These are phyloP conservation scores for Drosophila subpulchrella DNA, from an alignment of 1,140 invertebrate genomes.

Conservation along the genomic window DNA sequence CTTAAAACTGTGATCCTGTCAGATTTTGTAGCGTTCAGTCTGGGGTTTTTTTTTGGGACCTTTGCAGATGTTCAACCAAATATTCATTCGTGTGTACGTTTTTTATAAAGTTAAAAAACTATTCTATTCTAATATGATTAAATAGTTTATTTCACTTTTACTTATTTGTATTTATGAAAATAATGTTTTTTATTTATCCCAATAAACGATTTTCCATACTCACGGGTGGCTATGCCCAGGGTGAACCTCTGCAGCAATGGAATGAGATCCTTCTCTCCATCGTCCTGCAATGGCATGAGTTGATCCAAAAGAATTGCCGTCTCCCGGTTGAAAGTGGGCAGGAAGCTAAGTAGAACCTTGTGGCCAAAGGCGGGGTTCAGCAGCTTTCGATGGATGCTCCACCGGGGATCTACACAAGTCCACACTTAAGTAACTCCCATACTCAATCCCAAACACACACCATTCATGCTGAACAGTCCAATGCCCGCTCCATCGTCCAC, in stretches of 20 bases:
- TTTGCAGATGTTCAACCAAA: too few relatives aligned
- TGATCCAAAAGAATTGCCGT: constrained; percentile 41
- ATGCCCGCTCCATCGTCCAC: constrained; percentile 69
- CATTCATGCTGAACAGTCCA: constrained; percentile 67
- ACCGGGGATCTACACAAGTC: constrained; percentile 59
- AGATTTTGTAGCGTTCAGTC: too few relatives aligned
- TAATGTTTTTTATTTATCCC: neutral
- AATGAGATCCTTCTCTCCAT: constrained; percentile 56
- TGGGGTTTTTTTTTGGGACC: too few relatives aligned
- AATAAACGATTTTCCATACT: constrained; percentile 11
- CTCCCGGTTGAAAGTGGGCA: constrained; percentile 71
- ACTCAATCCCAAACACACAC: constrained; percentile 17
- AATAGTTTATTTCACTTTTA: too few relatives aligned
- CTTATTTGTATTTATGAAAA: too few relatives aligned
- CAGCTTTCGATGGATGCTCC: constrained; percentile 69
- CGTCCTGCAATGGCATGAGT: constrained; percentile 29
- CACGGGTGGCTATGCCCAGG: constrained; percentile 69
- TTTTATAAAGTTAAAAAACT: too few relatives aligned
- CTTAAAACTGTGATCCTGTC: too few relatives aligned
- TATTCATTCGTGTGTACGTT: too few relatives aligned
- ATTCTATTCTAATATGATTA: too few relatives aligned
- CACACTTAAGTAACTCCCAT: neutral
- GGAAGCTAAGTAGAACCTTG: constrained; percentile 70
- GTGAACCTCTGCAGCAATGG: constrained; percentile 64
- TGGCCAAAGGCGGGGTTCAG: constrained; percentile 77